Evolutionary conservation across 2,113 vertebrate genomes (phyloP).

Genomic region (Uropsilus gracilis): DNA sequence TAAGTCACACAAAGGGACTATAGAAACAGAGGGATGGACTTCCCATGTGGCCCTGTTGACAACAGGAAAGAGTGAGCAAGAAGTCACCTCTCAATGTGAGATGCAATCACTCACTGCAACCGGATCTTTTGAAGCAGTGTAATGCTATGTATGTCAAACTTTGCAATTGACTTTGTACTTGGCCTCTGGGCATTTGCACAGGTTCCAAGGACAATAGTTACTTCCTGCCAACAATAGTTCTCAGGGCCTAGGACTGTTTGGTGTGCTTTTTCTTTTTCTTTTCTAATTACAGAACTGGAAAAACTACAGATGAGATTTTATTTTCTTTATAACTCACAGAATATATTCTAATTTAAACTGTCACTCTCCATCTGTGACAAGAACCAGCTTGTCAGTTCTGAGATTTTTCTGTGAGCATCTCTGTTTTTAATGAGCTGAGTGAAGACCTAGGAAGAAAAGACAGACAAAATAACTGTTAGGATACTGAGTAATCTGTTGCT

Average conservation of each 20-base stretch:
- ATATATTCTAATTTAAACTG: neutral
- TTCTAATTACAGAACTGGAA: constrained; percentile 61
- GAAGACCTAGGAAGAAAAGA: constrained; percentile 7
- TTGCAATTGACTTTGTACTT: neutral
- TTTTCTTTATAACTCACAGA: neutral
- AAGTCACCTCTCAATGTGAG: neutral
- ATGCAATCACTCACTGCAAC: neutral
- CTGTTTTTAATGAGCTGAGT: neutral
- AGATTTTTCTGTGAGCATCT: neutral
- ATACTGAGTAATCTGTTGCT: neutral
- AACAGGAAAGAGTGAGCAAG: neutral
- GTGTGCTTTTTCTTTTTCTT: neutral
- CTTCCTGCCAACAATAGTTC: constrained; percentile 42
- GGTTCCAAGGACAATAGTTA: constrained; percentile 1
- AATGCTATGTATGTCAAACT: neutral
- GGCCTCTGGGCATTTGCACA: neutral
- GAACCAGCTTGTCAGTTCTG: neutral
- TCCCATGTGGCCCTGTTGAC: neutral
- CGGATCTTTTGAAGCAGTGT: neutral
- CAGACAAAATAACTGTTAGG: constrained; percentile 11
- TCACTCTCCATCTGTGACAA: neutral
- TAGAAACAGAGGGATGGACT: neutral
- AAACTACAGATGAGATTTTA: constrained; percentile 30
- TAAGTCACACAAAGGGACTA: neutral
- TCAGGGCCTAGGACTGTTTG: neutral